Evolutionary conservation across 2,113 vertebrate species (phyloP).

Genomic region (Probosciger aterrimus): DNA sequence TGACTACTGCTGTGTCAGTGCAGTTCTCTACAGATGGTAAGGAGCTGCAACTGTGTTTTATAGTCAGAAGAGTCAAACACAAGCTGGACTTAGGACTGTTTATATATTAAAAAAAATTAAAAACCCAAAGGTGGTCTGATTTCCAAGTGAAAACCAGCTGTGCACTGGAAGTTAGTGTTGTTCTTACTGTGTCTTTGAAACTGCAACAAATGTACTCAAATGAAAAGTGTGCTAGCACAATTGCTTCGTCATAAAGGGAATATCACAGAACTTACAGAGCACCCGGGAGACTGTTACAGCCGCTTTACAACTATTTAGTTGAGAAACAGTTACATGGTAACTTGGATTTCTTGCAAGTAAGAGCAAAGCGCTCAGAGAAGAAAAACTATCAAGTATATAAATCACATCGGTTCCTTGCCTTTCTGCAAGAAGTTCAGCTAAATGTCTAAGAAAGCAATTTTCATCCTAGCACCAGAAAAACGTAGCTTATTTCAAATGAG

Average conservation of each 20-base stretch:
- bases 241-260: not conserved
- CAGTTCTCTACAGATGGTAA: not conserved
- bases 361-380: not conserved
- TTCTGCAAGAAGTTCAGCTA: not conserved
- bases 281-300: not conserved
- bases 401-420: not conserved
- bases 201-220: not conserved
- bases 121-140: not conserved
- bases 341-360: not conserved
- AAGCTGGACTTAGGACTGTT: not conserved
- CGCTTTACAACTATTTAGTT: not conserved
- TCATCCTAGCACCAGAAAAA: not conserved
- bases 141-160: not conserved
- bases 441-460: not conserved
- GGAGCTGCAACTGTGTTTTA: not conserved
- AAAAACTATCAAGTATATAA: not conserved
- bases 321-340: not conserved
- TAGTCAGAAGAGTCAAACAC: not conserved
- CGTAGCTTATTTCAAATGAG: not conserved
- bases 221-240: not conserved
- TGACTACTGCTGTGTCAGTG: not conserved
- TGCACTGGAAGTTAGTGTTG: not conserved
- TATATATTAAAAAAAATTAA: not conserved
- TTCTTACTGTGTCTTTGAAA: not conserved
- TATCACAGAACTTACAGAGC: not conserved